phyloP scores from a whole-genome alignment of 1,140 invertebrate genomes.

The Drosophila oshimai region DNA sequence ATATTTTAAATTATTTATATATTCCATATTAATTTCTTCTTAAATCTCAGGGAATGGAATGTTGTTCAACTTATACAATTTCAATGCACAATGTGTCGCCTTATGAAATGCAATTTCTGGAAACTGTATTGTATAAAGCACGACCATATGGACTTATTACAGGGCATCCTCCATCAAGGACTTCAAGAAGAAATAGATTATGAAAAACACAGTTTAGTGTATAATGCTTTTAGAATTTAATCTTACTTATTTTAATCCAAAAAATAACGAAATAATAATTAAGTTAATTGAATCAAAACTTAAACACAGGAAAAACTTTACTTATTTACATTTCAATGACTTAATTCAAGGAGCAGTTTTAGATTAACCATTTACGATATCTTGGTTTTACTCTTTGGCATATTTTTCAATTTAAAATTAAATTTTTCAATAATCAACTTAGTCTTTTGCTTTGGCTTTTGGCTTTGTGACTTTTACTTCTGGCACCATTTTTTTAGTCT shows the following conservation, averaged over 20 bases:
- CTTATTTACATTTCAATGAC: background rate
- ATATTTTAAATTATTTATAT: too few relatives aligned
- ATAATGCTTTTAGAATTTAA: background rate
- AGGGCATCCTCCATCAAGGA: constrained; percentile 11
- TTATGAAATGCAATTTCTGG: constrained; percentile 93
- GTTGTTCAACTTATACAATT: constrained; percentile 93
- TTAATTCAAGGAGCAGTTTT: background rate
- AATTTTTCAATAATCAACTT: background rate
- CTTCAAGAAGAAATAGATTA: background rate
- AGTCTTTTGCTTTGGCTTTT: background rate
- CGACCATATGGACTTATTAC: constrained; percentile 87
- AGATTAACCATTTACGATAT: background rate
- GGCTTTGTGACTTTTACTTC: background rate
- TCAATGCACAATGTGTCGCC: constrained; percentile 94
- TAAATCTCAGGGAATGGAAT: constrained; percentile 89
- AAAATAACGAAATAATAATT: too few relatives aligned
- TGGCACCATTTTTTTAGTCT: background rate
- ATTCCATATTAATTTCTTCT: background rate
- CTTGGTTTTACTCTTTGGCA: constrained; percentile 39
- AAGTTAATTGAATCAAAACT: too few relatives aligned
- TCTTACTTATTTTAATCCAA: too few relatives aligned
- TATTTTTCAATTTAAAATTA: constrained; percentile 7
- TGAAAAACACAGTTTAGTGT: background rate
- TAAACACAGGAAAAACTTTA: too few relatives aligned
- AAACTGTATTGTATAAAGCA: constrained; percentile 94